phyloP scores from a whole-genome alignment of 2,113 vertebrate genomes.

The Pongo abelii region DNA sequence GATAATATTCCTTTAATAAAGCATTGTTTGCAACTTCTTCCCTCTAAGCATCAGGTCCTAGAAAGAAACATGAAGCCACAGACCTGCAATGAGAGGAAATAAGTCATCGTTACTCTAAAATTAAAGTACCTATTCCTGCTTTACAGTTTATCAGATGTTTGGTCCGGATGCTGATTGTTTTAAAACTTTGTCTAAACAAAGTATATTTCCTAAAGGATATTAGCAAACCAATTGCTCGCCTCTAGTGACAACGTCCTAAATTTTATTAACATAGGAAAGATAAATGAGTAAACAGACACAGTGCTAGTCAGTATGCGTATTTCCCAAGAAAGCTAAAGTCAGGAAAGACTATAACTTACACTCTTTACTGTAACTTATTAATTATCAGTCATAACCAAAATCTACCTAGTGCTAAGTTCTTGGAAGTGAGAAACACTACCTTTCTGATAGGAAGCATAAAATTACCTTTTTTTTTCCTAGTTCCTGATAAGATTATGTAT shows the following conservation, averaged over 20 bases:
- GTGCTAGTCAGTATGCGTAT: neutral
- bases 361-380: constrained; percentile 43
- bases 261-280: constrained; percentile 62
- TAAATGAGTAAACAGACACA: constrained; percentile 39
- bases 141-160: constrained; percentile 71
- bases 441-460: neutral
- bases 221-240: constrained; percentile 58
- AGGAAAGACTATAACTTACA: neutral
- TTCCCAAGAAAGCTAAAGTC: neutral
- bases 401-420: neutral
- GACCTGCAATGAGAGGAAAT: constrained; percentile 63
- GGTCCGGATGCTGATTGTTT: constrained; percentile 76
- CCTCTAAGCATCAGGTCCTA: neutral
- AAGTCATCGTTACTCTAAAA: constrained; percentile 70
- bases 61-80: constrained; percentile 25
- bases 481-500: neutral
- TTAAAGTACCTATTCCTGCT: constrained; percentile 76
- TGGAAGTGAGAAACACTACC: neutral
- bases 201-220: constrained; percentile 65
- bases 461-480: neutral
- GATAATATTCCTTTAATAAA: neutral
- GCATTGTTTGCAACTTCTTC: neutral
- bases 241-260: constrained; percentile 65
- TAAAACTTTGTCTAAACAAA: constrained; percentile 77
- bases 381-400: neutral